phyloP scores from a whole-genome alignment of 2,113 vertebrate species.

The Scortum barcoo region DNA sequence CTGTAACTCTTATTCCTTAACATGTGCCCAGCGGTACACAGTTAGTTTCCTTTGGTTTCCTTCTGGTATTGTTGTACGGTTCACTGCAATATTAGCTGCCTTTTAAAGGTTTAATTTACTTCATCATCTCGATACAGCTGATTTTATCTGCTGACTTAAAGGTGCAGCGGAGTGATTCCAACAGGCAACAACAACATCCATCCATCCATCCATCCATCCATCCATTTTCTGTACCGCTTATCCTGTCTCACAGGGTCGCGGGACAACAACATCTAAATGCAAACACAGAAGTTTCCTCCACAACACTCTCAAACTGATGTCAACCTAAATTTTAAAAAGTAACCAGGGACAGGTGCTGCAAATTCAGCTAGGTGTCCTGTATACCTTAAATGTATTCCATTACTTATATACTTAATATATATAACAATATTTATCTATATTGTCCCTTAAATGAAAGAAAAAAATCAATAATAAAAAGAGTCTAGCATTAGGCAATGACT shows the following conservation, averaged over 20 bases:
- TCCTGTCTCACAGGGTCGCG: no score
- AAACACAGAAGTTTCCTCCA: background rate
- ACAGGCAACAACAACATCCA: background rate
- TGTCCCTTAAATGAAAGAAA: background rate
- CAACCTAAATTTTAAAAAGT: background rate
- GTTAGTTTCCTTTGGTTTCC: background rate
- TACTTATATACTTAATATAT: no score
- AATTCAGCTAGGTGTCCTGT: background rate
- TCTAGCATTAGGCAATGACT: background rate
- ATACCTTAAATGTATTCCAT: background rate
- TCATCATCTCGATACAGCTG: background rate
- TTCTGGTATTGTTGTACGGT: background rate
- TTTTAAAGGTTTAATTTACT: background rate
- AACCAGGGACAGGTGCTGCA: background rate
- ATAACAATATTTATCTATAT: background rate
- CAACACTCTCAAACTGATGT: background rate
- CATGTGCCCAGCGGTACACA: background rate
- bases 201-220: no score
- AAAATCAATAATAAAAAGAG: background rate
- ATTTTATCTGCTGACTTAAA: background rate
- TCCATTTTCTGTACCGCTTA: no score
- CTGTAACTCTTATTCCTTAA: background rate
- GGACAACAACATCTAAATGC: background rate
- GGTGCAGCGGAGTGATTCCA: background rate
- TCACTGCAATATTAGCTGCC: background rate